Percentiles rank a stretch among this genome's conserved stretches.
phyloP scores from a whole-genome alignment of 2,888 invertebrate species.

The Leptogaster cylindrica region DNA sequence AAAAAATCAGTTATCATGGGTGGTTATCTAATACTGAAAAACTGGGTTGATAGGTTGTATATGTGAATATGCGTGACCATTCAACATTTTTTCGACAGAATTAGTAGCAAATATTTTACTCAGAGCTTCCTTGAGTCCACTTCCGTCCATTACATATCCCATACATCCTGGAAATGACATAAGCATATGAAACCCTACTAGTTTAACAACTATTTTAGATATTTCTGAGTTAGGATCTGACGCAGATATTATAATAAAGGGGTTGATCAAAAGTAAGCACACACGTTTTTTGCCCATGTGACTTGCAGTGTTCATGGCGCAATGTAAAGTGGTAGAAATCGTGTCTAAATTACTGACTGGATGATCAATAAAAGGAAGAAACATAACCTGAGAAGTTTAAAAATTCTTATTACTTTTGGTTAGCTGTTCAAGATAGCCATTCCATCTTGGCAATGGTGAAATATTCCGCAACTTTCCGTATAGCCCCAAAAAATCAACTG shows the following conservation, averaged over 20 bases:
- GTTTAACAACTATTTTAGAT: constrained; percentile 49
- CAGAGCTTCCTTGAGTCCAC: constrained; percentile 49
- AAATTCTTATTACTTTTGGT: constrained; percentile 50
- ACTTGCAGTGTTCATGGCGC: constrained; percentile 47
- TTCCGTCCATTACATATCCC: constrained; percentile 47
- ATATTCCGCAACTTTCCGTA: constrained; percentile 49
- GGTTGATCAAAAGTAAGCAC: constrained; percentile 28
- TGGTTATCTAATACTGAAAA: background rate
- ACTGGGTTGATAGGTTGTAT: background rate
- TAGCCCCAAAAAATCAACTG: constrained; percentile 46
- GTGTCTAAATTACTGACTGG: constrained; percentile 48
- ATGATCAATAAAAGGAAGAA: constrained; percentile 45
- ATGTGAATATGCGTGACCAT: constrained; percentile 17
- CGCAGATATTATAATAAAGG: constrained; percentile 43
- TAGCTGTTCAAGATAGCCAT: constrained; percentile 54
- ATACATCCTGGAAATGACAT: constrained; percentile 48
- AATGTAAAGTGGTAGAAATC: constrained; percentile 49
- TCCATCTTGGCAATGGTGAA: constrained; percentile 54
- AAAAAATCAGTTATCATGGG: no score
- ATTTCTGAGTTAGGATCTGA: constrained; percentile 45
- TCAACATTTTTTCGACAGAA: constrained; percentile 35
- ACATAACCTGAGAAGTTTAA: constrained; percentile 48
- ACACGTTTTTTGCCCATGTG: constrained; percentile 48
- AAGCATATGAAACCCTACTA: constrained; percentile 57
- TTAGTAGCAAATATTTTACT: constrained; percentile 42